These are phyloP conservation scores for Caenorhabditis sulstoni DNA, from an alignment of 2,888 invertebrate genomes.

Conservation along the genomic window DNA sequence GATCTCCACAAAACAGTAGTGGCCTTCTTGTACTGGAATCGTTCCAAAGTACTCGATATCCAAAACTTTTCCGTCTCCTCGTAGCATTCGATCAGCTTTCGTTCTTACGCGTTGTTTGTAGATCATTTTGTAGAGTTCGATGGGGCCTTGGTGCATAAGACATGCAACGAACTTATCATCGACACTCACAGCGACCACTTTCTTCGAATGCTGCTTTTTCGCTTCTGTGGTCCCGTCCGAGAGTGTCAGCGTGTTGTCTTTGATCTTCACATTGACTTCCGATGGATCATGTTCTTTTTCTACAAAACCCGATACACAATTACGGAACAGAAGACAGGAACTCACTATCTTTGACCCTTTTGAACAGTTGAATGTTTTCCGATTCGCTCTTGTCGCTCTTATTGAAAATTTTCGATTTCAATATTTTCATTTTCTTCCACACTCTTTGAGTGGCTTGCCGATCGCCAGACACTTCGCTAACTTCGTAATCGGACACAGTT, in stretches of 20 bases:
- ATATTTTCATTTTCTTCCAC: slow-evolving; percentile 34
- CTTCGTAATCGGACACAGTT: slow-evolving; percentile 28
- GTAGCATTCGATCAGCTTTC: slow-evolving; percentile 13
- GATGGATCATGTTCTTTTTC: slow-evolving; percentile 17
- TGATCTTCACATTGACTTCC: slow-evolving; percentile 20
- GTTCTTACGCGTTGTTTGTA: slow-evolving; percentile 8
- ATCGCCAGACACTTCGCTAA: slow-evolving; percentile 22
- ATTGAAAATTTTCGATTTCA: slow-evolving; percentile 36
- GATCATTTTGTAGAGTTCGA: slow-evolving; percentile 42
- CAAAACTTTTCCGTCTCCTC: slow-evolving; percentile 2
- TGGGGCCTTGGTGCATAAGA: slow-evolving; percentile 32
- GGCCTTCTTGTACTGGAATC: slow-evolving; percentile 38
- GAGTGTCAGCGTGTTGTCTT: slow-evolving; percentile 2
- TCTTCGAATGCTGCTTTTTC: slow-evolving; percentile 9
- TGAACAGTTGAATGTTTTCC: slow-evolving; percentile 30
- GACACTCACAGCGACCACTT: slow-evolving; percentile 17
- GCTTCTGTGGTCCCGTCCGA: slow-evolving; percentile 16
- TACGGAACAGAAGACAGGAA: neutral
- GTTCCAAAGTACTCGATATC: slow-evolving; percentile 27
- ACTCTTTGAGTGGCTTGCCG: slow-evolving; percentile 22
- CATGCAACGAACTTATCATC: slow-evolving; percentile 46
- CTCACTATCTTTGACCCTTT: slow-evolving; percentile 27
- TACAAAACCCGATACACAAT: slow-evolving; percentile 11
- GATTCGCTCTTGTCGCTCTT: slow-evolving; percentile 2
- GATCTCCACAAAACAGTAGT: slow-evolving; percentile 26